Percentiles rank a stretch among this genome's conserved stretches.
These are phyloP conservation scores for Athetis lepigone DNA, from an alignment of 2,888 invertebrate species.

Conservation along the genomic window DNA sequence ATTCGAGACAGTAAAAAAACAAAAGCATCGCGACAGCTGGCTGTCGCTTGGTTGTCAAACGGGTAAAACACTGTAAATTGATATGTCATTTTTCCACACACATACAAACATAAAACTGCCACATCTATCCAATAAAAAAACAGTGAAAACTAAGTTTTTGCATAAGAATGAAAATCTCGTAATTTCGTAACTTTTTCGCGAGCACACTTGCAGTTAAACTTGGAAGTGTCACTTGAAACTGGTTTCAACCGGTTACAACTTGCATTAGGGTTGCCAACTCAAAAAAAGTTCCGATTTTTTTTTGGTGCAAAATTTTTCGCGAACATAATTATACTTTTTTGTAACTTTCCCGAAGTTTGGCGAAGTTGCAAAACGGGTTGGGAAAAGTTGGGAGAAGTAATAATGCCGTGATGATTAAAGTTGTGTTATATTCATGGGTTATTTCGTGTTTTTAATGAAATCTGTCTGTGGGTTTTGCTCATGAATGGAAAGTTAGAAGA, in stretches of 20 bases:
- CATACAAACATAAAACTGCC: conserved; percentile 4
- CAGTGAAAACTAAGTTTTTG: conserved; percentile 42
- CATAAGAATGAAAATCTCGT: conserved; percentile 60
- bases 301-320: neutral
- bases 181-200: conserved; percentile 62
- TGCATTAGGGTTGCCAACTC: conserved; percentile 56
- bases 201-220: conserved; percentile 58
- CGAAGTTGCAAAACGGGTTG: conserved; percentile 44
- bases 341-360: conserved; percentile 27
- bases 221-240: conserved; percentile 69
- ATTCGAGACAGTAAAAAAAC: no score
- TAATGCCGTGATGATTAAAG: conserved; percentile 37
- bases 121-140: neutral
- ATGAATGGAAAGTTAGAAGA: neutral
- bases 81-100: no score
- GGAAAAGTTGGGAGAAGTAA: conserved; percentile 41
- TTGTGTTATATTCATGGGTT: conserved; percentile 19
- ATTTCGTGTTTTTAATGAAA: neutral
- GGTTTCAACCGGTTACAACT: conserved; percentile 66
- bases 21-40: no score
- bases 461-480: neutral
- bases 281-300: conserved; percentile 26
- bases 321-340: conserved; percentile 54
- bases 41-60: no score
- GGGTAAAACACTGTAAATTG: no score